Conservation (phyloP, 2,888 invertebrate genomes). For the Harpagoxenus sublaevis region DNA sequence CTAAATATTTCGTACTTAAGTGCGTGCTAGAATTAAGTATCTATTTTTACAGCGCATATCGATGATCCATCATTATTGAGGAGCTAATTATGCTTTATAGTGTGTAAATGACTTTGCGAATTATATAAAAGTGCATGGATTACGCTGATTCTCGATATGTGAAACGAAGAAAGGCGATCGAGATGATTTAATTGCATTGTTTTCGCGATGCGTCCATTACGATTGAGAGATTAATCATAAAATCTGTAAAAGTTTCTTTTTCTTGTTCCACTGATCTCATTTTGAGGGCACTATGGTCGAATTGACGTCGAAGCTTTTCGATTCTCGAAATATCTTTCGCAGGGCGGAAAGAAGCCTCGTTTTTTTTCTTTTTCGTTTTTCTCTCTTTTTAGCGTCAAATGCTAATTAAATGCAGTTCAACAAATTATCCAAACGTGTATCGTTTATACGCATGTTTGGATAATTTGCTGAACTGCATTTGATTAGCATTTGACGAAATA, state of each 20-base stretch:
- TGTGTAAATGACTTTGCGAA: constrained; percentile 60
- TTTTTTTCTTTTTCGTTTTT: background rate
- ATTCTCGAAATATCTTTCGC: constrained; percentile 48
- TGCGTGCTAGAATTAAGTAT: constrained; percentile 5
- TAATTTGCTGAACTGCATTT: constrained; percentile 1
- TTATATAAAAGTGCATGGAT: constrained; percentile 34
- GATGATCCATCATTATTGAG: background rate
- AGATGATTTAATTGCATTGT: too few species aligned
- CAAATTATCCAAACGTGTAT: constrained; percentile 1
- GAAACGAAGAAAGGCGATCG: too few species aligned
- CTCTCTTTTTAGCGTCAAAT: background rate
- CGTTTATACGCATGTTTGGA: background rate
- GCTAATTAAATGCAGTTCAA: background rate
- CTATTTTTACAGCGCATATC: constrained; percentile 11
- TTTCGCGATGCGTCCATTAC: too few species aligned
- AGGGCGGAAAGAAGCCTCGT: constrained; percentile 12
- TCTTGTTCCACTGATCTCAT: too few species aligned
- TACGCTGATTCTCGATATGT: background rate
- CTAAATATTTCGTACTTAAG: constrained; percentile 10
- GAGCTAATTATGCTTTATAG: constrained; percentile 37
- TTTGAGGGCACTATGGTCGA: too few species aligned
- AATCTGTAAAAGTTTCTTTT: too few species aligned
- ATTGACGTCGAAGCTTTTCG: background rate
- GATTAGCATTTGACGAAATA: background rate
- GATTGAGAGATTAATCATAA: too few species aligned